phyloP scores from a whole-genome alignment of 2,888 invertebrate genomes.

The Chrysina gloriosa region DNA sequence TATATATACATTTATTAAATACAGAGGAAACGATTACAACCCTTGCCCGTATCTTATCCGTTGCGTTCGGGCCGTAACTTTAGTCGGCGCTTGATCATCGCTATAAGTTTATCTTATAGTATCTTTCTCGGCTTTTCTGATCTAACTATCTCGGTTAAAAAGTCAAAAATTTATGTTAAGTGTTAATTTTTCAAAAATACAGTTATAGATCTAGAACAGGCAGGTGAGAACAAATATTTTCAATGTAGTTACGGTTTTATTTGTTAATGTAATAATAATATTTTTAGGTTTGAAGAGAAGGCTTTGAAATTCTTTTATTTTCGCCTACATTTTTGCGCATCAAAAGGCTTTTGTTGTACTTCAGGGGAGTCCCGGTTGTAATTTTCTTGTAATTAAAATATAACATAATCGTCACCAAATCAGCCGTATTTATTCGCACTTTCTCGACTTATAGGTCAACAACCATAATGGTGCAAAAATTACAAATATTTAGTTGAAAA shows the following conservation, averaged over 20 bases:
- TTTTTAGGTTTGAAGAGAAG: background rate
- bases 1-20: no score
- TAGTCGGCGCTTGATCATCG: no score
- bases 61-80: background rate
- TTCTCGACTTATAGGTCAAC: background rate
- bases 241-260: no score
- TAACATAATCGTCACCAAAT: background rate
- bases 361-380: background rate
- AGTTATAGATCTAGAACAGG: background rate
- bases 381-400: background rate
- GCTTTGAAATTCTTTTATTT: background rate
- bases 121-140: background rate
- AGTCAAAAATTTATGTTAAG: background rate
- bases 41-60: background rate
- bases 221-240: background rate
- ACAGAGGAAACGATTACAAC: background rate
- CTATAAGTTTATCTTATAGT: background rate
- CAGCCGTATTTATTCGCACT: background rate
- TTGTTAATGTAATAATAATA: no score
- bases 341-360: slow-evolving; percentile 3
- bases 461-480: background rate
- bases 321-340: background rate
- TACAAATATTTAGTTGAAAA: background rate
- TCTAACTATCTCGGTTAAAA: background rate
- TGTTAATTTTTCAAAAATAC: background rate